Percentiles rank a stretch among this genome's conserved stretches.
phyloP scores from a whole-genome alignment of 92 coral and sea anemone genomes.

The Porites evermanni region DNA sequence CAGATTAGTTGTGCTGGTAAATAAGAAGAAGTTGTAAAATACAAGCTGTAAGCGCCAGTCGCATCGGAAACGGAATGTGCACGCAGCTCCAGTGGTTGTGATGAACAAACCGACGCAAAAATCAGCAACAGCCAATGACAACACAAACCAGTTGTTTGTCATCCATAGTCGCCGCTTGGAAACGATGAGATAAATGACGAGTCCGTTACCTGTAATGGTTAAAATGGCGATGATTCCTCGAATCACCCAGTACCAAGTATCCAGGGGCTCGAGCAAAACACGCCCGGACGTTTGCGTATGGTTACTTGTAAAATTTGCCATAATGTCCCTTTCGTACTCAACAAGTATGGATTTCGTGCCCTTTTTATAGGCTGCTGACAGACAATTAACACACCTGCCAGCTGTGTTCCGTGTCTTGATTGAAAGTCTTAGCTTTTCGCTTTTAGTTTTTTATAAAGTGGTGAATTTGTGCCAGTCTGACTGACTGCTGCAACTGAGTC shows the following conservation, averaged over 20 bases:
- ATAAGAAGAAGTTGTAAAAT: slow-evolving; percentile 73
- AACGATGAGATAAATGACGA: slow-evolving; percentile 62
- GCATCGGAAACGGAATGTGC: slow-evolving; percentile 51
- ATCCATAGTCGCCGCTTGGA: slow-evolving; percentile 56
- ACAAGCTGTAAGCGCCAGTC: slow-evolving; percentile 38
- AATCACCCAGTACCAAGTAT: slow-evolving; percentile 54
- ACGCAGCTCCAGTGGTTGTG: slow-evolving; percentile 56
- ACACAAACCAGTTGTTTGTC: slow-evolving; percentile 74
- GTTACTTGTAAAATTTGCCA: background rate
- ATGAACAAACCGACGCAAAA: slow-evolving; percentile 65
- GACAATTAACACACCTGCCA: slow-evolving; percentile 35
- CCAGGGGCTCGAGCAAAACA: slow-evolving; percentile 3
- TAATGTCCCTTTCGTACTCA: background rate
- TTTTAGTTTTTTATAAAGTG: no score
- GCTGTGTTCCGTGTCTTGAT: background rate
- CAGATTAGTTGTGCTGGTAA: slow-evolving; percentile 71
- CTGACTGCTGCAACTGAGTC: no score
- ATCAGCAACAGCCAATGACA: slow-evolving; percentile 74
- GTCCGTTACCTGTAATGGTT: slow-evolving; percentile 63
- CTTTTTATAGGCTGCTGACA: no score
- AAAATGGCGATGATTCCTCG: slow-evolving; percentile 55
- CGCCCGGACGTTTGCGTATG: background rate
- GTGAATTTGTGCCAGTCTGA: no score
- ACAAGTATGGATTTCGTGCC: background rate
- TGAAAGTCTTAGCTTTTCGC: background rate